phyloP scores from a whole-genome alignment of 35 echinoderm and acorn worm genomes.

The Ptychodera flava region DNA sequence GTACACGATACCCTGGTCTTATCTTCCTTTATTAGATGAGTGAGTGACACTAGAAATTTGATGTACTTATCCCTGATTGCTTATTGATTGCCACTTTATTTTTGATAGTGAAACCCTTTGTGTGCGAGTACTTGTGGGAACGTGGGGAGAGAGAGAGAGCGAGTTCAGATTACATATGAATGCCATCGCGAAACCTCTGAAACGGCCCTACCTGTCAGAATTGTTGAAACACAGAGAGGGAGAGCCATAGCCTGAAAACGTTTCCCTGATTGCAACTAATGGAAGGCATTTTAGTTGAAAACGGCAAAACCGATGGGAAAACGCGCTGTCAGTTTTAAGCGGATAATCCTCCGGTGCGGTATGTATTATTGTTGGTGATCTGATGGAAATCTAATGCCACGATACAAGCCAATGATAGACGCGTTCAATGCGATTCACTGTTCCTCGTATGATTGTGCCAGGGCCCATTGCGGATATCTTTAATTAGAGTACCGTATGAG shows the following conservation, averaged over 20 bases:
- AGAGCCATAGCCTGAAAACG: background rate
- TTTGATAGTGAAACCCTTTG: background rate
- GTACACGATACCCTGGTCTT: too few relatives aligned
- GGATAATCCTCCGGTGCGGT: background rate
- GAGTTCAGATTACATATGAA: too few relatives aligned
- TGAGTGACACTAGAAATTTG: background rate
- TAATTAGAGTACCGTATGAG: background rate
- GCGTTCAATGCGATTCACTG: background rate
- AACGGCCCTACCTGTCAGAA: too few relatives aligned
- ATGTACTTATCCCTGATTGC: background rate
- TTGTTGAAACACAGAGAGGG: background rate
- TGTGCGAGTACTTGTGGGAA: background rate
- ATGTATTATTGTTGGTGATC: background rate
- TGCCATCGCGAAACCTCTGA: too few relatives aligned
- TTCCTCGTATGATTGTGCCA: background rate
- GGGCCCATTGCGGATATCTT: background rate
- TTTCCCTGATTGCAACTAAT: background rate
- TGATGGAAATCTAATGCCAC: background rate
- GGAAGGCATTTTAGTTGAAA: background rate
- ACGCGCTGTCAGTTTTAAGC: background rate
- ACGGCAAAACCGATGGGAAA: background rate
- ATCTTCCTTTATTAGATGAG: too few relatives aligned
- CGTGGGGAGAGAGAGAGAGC: too few relatives aligned
- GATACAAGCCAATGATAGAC: background rate
- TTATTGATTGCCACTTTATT: background rate